These are phyloP conservation scores for Cryptoprocta ferox DNA, from an alignment of 2,797 vertebrate genomes.

Conservation along the genomic window DNA sequence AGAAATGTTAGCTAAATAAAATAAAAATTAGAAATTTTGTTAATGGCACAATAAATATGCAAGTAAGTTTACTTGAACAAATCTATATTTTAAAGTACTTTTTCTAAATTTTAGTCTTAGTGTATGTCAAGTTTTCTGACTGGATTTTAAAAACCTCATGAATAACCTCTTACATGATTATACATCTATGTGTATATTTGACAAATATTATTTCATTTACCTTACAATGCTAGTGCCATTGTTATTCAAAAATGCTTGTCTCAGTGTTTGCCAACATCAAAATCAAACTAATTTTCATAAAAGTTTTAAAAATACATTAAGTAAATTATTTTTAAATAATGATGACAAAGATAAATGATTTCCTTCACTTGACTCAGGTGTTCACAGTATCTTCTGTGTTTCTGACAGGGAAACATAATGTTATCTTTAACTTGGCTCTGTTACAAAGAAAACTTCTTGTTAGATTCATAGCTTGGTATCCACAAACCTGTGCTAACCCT, in stretches of 20 bases:
- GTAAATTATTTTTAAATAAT: not conserved
- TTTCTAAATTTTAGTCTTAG: not conserved
- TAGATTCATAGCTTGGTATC: not conserved
- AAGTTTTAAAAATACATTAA: not conserved
- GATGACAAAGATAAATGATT: not conserved
- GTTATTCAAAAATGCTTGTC: not conserved
- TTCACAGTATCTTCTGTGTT: not conserved
- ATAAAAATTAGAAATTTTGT: not conserved
- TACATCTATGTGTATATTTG: not conserved
- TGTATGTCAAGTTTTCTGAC: not conserved
- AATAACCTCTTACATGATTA: not conserved
- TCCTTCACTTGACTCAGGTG: not conserved
- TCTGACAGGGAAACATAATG: not conserved
- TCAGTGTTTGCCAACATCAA: not conserved
- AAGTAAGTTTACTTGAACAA: not conserved
- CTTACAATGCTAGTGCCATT: not conserved
- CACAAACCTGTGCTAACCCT: not conserved
- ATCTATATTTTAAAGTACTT: not conserved
- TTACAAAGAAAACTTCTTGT: not conserved
- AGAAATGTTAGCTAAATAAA: not conserved
- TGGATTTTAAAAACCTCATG: not conserved
- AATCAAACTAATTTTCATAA: not conserved
- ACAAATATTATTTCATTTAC: not conserved
- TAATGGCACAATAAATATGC: not conserved
- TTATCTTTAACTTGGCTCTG: not conserved